phyloP scores from a whole-genome alignment of 2,113 vertebrate species.

The Calyptomena viridis region DNA sequence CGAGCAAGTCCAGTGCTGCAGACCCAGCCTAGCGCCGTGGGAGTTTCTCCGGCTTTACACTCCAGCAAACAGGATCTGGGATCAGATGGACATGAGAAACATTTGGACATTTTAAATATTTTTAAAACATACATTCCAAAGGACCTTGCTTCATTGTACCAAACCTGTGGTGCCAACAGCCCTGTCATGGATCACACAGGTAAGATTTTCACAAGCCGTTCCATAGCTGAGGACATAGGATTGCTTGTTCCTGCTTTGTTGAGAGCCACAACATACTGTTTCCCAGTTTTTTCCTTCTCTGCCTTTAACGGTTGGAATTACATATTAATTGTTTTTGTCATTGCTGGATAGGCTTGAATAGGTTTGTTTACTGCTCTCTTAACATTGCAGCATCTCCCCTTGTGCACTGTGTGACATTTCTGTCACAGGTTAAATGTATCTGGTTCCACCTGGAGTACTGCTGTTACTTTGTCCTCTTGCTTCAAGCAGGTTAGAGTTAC shows the following conservation, averaged over 20 bases:
- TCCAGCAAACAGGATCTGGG: slow-evolving; percentile 76
- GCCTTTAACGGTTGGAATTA: neutral
- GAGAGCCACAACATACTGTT: neutral
- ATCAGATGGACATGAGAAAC: slow-evolving; percentile 77
- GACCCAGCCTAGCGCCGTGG: slow-evolving; percentile 27
- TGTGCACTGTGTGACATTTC: neutral
- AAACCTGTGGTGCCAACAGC: slow-evolving; percentile 84
- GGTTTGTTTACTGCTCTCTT: slow-evolving; percentile 14
- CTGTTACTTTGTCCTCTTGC: slow-evolving; percentile 13
- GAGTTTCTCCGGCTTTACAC: slow-evolving; percentile 47
- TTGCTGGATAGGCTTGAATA: slow-evolving; percentile 24
- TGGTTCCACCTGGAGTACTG: neutral
- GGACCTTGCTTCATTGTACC: slow-evolving; percentile 87
- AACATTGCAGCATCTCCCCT: neutral
- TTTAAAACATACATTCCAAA: slow-evolving; percentile 91
- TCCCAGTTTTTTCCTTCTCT: neutral
- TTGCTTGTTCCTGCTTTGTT: neutral
- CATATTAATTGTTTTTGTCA: slow-evolving; percentile 1
- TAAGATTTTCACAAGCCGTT: slow-evolving; percentile 55
- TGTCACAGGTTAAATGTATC: slow-evolving; percentile 5
- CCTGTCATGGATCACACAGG: slow-evolving; percentile 84
- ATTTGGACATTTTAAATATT: slow-evolving; percentile 82
- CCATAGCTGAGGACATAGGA: rapidly evolving
- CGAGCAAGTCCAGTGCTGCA: slow-evolving; percentile 66
- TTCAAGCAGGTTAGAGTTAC: slow-evolving; percentile 42